These are phyloP conservation scores for Tolypeutes matacus DNA, from an alignment of 2,797 vertebrate species.

Conservation along the genomic window DNA sequence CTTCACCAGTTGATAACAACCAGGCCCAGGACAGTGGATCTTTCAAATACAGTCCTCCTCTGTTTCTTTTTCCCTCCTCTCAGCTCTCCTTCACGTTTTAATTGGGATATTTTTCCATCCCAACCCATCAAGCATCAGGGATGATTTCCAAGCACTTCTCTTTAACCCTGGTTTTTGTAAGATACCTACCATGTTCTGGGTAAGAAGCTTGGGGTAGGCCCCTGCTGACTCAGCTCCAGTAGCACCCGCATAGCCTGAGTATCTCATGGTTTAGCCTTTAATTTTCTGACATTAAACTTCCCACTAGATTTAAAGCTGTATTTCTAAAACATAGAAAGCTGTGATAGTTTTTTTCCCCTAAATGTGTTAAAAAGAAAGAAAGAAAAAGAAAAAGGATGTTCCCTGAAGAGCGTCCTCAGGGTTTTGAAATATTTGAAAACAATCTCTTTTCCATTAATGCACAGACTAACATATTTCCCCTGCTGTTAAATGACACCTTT, in stretches of 20 bases:
- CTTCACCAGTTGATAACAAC: background rate
- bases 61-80: background rate
- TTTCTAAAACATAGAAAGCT: constrained; percentile 38
- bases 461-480: constrained; percentile 49
- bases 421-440: constrained; percentile 77
- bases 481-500: constrained; percentile 64
- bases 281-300: constrained; percentile 40
- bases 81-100: background rate
- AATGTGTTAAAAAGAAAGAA: background rate
- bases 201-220: background rate
- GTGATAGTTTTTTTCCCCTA: background rate
- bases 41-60: background rate
- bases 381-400: background rate
- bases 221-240: too few relatives aligned
- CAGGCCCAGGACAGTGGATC: rapidly evolving
- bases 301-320: background rate
- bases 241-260: background rate
- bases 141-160: background rate
- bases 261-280: background rate
- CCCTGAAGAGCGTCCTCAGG: constrained; percentile 33
- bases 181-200: background rate
- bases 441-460: constrained; percentile 72
- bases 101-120: background rate
- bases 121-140: background rate
- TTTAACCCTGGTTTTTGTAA: background rate